phyloP scores from a whole-genome alignment of 2,113 vertebrate species.

The Buteo buteo region DNA sequence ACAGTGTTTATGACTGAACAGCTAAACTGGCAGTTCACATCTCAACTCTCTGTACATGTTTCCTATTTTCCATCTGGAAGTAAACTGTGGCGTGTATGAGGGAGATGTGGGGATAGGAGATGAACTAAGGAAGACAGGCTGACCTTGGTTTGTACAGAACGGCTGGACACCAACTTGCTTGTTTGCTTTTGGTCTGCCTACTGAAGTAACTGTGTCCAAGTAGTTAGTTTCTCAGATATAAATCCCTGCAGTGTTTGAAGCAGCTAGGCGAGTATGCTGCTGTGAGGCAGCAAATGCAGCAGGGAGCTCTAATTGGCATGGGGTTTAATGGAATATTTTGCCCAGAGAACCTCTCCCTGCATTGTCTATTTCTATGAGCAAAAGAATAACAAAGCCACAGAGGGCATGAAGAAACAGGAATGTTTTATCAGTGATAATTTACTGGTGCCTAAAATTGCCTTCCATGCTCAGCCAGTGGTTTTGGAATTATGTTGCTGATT shows the following conservation, averaged over 20 bases:
- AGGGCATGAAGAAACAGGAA: conserved; percentile 57
- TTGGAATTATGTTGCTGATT: conserved; percentile 16
- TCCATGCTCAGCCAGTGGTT: conserved; percentile 11
- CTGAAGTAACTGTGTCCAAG: not conserved
- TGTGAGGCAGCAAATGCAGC: not conserved
- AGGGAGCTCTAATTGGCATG: not conserved
- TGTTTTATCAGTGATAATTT: conserved; percentile 39
- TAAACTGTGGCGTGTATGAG: not conserved
- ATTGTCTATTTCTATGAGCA: not conserved
- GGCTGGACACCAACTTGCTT: not conserved
- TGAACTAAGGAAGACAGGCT: not conserved
- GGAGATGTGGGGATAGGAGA: not conserved
- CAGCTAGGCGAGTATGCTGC: not conserved
- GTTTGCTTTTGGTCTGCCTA: not conserved
- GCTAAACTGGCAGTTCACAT: not conserved
- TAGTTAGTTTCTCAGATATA: not conserved
- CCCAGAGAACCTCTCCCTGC: conserved; percentile 7
- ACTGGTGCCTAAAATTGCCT: conserved; percentile 40
- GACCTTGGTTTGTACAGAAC: not conserved
- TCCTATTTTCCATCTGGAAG: not conserved
- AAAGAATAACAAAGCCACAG: conserved; percentile 8
- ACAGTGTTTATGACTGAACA: not conserved
- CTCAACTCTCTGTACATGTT: not conserved
- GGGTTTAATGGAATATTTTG: not conserved
- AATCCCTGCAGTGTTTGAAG: not conserved